Percentiles rank a stretch among this genome's conserved stretches.
These are phyloP conservation scores for Pachymerium ferrugineum DNA, from an alignment of 2,888 invertebrate genomes.

Conservation along the genomic window DNA sequence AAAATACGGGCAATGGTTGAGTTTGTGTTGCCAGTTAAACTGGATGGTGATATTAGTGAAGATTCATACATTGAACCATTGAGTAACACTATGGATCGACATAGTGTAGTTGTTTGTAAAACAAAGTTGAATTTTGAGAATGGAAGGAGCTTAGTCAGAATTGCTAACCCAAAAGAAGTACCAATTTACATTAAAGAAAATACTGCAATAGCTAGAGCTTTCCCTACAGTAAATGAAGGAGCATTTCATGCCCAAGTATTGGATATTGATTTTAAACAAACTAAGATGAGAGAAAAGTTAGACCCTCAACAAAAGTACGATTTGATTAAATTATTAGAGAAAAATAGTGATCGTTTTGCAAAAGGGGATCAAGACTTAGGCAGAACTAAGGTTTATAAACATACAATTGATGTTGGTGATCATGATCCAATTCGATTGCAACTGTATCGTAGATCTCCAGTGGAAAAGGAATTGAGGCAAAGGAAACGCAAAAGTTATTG, in stretches of 20 bases:
- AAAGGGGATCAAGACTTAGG: background rate
- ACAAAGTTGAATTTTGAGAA: background rate
- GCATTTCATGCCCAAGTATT: too few species aligned
- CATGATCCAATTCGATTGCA: background rate
- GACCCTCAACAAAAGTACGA: too few species aligned
- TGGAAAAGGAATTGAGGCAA: background rate
- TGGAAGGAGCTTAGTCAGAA: background rate
- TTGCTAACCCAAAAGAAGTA: background rate
- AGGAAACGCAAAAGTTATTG: background rate
- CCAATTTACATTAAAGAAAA: background rate
- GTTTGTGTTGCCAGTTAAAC: background rate
- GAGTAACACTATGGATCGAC: background rate
- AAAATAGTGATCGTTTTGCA: background rate
- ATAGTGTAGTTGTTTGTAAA: background rate
- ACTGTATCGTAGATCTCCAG: background rate
- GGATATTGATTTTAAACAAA: too few species aligned
- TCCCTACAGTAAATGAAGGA: too few species aligned
- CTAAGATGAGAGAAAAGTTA: too few species aligned
- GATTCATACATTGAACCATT: background rate
- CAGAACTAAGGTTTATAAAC: background rate
- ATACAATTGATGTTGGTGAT: background rate
- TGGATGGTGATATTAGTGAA: background rate
- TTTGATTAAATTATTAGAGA: too few species aligned
- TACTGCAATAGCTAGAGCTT: background rate
- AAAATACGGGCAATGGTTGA: background rate